Percentiles rank a stretch among this genome's conserved stretches.
Conservation (phyloP, 2,888 invertebrate species). For the Nymphalis polychloros region DNA sequence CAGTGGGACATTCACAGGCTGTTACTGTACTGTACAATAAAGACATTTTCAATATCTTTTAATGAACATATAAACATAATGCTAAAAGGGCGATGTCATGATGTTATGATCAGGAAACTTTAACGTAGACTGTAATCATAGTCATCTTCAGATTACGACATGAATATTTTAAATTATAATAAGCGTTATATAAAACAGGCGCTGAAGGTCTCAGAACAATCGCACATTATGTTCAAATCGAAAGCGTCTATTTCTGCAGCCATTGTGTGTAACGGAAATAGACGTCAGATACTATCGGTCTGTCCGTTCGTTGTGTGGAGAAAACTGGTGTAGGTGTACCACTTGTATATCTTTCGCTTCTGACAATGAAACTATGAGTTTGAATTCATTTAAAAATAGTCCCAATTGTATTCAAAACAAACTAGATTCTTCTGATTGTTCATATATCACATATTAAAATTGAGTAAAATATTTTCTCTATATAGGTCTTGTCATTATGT, state of each 20-base stretch:
- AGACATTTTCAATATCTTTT: too few species aligned
- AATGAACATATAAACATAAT: too few species aligned
- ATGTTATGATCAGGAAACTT: too few species aligned
- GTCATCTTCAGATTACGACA: neutral
- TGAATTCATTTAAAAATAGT: neutral
- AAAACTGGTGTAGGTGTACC: conserved; percentile 8
- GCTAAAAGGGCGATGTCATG: too few species aligned
- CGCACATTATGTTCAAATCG: conserved; percentile 7
- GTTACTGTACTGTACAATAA: too few species aligned
- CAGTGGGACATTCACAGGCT: too few species aligned
- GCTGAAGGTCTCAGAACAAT: conserved; percentile 15
- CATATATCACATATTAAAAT: too few species aligned
- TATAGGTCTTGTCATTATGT: neutral
- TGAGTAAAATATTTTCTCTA: too few species aligned
- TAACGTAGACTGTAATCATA: too few species aligned
- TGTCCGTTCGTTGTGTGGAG: conserved; percentile 2
- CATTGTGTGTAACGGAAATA: conserved; percentile 53
- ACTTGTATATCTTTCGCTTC: neutral
- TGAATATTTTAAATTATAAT: conserved; percentile 2
- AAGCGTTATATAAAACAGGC: neutral
- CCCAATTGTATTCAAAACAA: neutral
- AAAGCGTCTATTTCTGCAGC: conserved; percentile 39
- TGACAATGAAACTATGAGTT: neutral
- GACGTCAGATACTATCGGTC: conserved; percentile 51
- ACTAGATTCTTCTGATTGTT: too few species aligned